These are phyloP conservation scores for Melikaiella ostensackeni DNA, from an alignment of 2,888 invertebrate genomes.

Conservation along the genomic window DNA sequence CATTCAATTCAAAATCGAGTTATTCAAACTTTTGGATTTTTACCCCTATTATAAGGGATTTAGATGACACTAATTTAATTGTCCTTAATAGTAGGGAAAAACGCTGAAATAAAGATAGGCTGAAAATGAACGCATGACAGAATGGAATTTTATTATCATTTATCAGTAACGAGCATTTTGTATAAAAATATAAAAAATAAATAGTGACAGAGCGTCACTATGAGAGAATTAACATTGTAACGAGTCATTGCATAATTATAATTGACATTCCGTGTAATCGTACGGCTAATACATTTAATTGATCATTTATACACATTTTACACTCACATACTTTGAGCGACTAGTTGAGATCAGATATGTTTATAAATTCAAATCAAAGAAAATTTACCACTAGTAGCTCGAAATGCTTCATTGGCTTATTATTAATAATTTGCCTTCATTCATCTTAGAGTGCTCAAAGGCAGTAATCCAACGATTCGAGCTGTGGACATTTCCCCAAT, in stretches of 20 bases:
- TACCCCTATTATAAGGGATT: no score
- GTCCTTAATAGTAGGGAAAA: not conserved
- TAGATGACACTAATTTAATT: no score
- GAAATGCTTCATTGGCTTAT: conserved; percentile 8
- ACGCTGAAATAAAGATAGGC: not conserved
- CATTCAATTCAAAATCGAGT: no score
- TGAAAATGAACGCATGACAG: conserved; percentile 43
- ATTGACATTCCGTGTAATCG: conserved; percentile 50
- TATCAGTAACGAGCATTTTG: conserved; percentile 61
- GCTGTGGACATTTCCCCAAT: not conserved
- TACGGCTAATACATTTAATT: not conserved
- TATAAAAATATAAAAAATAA: conserved; percentile 75
- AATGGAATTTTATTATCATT: conserved; percentile 68
- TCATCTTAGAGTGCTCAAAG: conserved; percentile 5
- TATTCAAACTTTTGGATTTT: no score
- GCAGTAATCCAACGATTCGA: conserved; percentile 4
- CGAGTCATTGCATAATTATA: conserved; percentile 49
- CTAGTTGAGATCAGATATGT: conserved; percentile 56
- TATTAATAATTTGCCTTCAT: conserved; percentile 1
- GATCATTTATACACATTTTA: not conserved
- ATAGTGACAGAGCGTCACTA: conserved; percentile 60
- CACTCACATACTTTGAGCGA: conserved; percentile 49
- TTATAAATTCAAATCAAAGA: conserved; percentile 40
- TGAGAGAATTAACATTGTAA: conserved; percentile 47
- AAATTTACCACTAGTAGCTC: conserved; percentile 43